Evolutionary conservation across 2,797 vertebrate species (phyloP), one percentile per base, ranked within the genome.

Genomic region (Anguilla marmorata): DNA sequence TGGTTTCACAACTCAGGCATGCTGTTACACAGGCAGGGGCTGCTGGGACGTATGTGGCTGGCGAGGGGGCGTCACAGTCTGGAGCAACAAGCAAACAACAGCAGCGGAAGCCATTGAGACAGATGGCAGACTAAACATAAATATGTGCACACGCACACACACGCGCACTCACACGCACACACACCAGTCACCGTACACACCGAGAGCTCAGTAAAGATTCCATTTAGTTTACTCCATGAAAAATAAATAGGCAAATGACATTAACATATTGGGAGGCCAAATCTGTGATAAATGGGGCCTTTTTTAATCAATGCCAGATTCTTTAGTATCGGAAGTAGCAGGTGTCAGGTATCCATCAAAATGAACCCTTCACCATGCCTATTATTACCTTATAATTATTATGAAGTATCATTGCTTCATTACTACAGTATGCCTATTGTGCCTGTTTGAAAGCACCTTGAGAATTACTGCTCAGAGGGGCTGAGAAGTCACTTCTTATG

Each of bases 71-170:
- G 52, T 50, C 11, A n/a, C 72, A 83, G 80, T 33, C 50, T 82
- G 41, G 21, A 21, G 33, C 79, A 48, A 82, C 79, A 48, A 82
- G 79, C 41, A 45, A 50, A 82, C 79, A 82, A 56, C 82, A 54
- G 52, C 52, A 30, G 82, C 52, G 27, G 48, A 84, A 30, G 82
- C 27, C 52, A 56, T 14, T 33, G 79, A 85, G 9, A 85, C 85
- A 21, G 45, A 85, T 8, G 8, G 37, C 85, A 63, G 37, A 41
- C 85, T 45, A 58, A 56, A 85, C 56, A 85, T 30, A 85, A 56
- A 60, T 45, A 85, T 52, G 30, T 45, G 48, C 45, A 84, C 21
- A n/a, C 50, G 7, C 82, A 45, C 56, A 30, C 21, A 50, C 16
- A 85, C 48, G 56, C 50, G 12, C 48, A 85, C 50, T 27, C 56